Base-by-base conservation (phyloP, 2,797 vertebrate genomes). In the Lepus townsendii region DNA sequence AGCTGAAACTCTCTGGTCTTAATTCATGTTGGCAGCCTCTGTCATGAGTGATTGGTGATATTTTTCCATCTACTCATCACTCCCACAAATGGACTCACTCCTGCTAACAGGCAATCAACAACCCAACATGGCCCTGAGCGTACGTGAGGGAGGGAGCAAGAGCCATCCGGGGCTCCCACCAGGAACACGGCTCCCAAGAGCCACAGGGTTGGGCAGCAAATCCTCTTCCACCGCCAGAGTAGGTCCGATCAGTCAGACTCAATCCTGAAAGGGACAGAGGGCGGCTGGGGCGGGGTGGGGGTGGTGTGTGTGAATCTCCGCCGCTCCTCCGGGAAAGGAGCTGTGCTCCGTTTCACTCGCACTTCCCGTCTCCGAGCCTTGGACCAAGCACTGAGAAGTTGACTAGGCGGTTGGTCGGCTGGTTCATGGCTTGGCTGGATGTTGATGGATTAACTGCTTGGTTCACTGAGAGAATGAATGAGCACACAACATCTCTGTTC, bases 51-150 rank as follows among this genome's bases (percentile, higher is more conserved):
- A 94, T 30, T 66, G 20, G 79, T 52, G 91, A 91, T 76, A 82
- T 93, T 95, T 93, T 95, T 68, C 90, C 47, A 26, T 88, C 83
- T 47, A 79, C 42, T 94, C 75, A 82, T 95, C 85, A 80, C 83
- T 94, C 75, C 71, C 95, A 95, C 93, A 95, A 93, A 96, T 88
- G 86, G 83, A 90, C 85, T 85, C 54, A 4, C 89, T 91, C 75
- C 78, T 84, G 68, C 69, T 80, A 92, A 66, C 1, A 4, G 35
- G 32, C 76, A 77, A 50, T 62, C 69, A 27, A 42, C 63, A 69
- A 90, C 27, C 90, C 32, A 35, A 60, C 76, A 38, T 13, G 0
- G 69, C 68, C 62, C 0, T 1, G 65, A 27, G 32, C 73, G 62
- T 1, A 86, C 52, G 93, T 87, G 19, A 94, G 47, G 30, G 76